A percentile compares a stretch with the other conserved stretches of the same genome.
phyloP scores from a whole-genome alignment of 2,888 invertebrate genomes.

The Lasius platythorax region DNA sequence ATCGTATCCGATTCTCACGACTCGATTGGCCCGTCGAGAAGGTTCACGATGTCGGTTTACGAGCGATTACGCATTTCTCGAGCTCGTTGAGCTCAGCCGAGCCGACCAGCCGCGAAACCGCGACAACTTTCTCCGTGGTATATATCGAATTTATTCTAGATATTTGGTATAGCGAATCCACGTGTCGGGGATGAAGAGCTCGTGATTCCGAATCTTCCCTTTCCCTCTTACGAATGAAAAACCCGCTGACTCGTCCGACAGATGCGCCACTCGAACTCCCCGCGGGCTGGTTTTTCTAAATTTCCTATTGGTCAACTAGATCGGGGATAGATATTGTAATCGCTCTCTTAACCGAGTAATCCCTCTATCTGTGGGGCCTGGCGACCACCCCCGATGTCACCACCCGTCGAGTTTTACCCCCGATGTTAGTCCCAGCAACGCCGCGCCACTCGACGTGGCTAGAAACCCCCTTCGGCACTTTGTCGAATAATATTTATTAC shows the following conservation, averaged over 20 bases:
- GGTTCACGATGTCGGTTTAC: slow-evolving; percentile 74
- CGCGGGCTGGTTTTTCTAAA: slow-evolving; percentile 48
- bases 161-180: background rate
- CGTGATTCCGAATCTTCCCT: background rate
- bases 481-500: slow-evolving; percentile 51
- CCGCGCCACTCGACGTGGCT: slow-evolving; percentile 29
- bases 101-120: slow-evolving; percentile 75
- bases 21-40: slow-evolving; percentile 47
- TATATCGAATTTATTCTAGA: slow-evolving; percentile 49
- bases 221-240: background rate
- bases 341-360: slow-evolving; percentile 78
- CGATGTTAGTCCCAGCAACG: slow-evolving; percentile 44
- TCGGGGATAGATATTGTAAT: slow-evolving; percentile 82
- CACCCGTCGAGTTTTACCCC: slow-evolving; percentile 63
- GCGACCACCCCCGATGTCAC: slow-evolving; percentile 61
- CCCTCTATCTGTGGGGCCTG: slow-evolving; percentile 61
- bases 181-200: background rate
- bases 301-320: slow-evolving; percentile 49
- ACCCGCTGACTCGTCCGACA: slow-evolving; percentile 22
- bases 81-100: slow-evolving; percentile 45
- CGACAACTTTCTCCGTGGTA: slow-evolving; percentile 63
- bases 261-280: slow-evolving; percentile 44
- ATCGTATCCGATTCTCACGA: slow-evolving; percentile 40
- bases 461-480: slow-evolving; percentile 51
- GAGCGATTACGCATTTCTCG: slow-evolving; percentile 76